A percentile compares a stretch with the other conserved stretches of the same genome.
phyloP scores from a whole-genome alignment of 1,140 invertebrate species.

The Adelges cooleyi region DNA sequence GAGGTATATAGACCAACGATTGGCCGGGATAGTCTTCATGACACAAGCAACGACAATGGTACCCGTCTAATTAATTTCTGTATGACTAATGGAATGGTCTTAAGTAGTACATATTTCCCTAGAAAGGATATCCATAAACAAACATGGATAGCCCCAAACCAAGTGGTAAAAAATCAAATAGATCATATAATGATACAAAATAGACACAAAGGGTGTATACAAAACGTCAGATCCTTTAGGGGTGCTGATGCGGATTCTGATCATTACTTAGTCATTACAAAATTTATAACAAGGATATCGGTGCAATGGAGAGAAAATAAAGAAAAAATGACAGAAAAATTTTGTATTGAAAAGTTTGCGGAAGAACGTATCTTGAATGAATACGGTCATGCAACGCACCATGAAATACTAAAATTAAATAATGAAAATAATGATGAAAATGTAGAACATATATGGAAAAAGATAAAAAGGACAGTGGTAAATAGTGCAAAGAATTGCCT shows the following conservation, averaged over 20 bases:
- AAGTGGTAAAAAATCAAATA: background rate
- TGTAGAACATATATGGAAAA: background rate
- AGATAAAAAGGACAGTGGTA: background rate
- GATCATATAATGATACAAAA: background rate
- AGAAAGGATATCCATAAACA: background rate
- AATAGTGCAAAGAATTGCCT: background rate
- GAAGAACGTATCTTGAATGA: background rate
- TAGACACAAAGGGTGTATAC: background rate
- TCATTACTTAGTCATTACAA: background rate
- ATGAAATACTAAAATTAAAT: background rate
- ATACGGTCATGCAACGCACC: background rate
- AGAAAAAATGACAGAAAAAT: background rate
- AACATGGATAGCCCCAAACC: background rate
- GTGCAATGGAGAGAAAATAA: background rate
- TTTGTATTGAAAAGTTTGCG: background rate
- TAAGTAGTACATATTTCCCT: background rate
- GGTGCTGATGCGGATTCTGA: background rate
- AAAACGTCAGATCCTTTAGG: background rate
- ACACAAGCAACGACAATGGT: background rate
- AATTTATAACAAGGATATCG: background rate
- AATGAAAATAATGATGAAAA: background rate
- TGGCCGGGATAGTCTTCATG: background rate
- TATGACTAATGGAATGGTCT: background rate
- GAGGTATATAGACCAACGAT: background rate
- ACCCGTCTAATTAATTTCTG: background rate